Percentiles rank a stretch among this genome's conserved stretches.
Evolutionary conservation across 2,888 invertebrate genomes (phyloP).

Genomic region (Luffia ferchaultella): DNA sequence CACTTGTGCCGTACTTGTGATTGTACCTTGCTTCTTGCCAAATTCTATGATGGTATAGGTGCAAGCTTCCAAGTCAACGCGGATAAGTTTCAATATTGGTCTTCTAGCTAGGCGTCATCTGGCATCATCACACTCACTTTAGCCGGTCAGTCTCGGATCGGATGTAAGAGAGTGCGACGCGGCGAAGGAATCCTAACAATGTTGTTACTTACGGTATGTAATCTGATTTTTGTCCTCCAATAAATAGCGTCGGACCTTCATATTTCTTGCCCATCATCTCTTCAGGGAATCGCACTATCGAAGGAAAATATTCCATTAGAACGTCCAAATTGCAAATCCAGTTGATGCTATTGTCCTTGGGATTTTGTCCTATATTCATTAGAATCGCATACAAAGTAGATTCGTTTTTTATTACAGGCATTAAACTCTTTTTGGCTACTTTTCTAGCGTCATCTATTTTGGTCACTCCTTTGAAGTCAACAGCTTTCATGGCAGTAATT

Average conservation of each 20-base stretch:
- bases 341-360: slow-evolving; percentile 32
- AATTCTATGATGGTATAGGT: too few relatives aligned
- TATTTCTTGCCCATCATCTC: slow-evolving; percentile 34
- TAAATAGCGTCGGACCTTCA: slow-evolving; percentile 77
- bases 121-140: too few relatives aligned
- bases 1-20: too few relatives aligned
- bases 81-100: too few relatives aligned
- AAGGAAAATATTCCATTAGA: slow-evolving; percentile 68
- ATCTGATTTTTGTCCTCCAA: slow-evolving; percentile 84
- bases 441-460: slow-evolving; percentile 26
- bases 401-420: slow-evolving; percentile 44
- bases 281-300: slow-evolving; percentile 71
- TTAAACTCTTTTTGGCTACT: slow-evolving; percentile 25
- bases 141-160: too few relatives aligned
- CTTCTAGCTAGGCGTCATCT: too few relatives aligned
- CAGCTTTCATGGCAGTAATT: slow-evolving; percentile 51
- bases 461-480: slow-evolving; percentile 28
- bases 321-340: slow-evolving; percentile 84
- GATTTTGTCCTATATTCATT: slow-evolving; percentile 55
- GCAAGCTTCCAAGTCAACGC: too few relatives aligned
- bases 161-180: too few relatives aligned
- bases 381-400: slow-evolving; percentile 61
- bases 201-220: slow-evolving; percentile 77
- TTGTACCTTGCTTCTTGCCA: too few relatives aligned
- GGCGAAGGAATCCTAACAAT: too few relatives aligned